Evolutionary conservation across 2,113 vertebrate species (phyloP).

Genomic region (Apodemus speciosus): DNA sequence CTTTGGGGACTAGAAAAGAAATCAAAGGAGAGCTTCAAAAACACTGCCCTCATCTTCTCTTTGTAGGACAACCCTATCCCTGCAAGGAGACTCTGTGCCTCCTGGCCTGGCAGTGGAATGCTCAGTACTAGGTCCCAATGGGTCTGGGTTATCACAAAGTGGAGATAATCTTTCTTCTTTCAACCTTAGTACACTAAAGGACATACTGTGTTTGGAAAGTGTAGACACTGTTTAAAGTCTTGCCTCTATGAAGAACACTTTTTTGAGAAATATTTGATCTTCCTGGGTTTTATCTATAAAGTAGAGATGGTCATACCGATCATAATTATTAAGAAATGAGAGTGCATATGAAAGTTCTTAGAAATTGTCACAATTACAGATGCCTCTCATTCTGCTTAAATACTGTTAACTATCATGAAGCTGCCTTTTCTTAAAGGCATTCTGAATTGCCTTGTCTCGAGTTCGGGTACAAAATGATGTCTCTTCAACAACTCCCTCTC

Average conservation of each 20-base stretch:
- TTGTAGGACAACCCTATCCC: background rate
- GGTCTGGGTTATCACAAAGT: constrained; percentile 26
- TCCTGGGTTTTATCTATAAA: constrained; percentile 34
- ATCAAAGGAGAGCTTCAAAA: constrained; percentile 9
- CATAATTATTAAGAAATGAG: constrained; percentile 39
- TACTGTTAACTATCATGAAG: constrained; percentile 8
- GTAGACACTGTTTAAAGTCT: constrained; percentile 22
- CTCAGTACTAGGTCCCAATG: background rate
- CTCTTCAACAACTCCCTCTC: background rate
- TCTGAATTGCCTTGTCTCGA: constrained; percentile 14
- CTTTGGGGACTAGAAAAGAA: constrained; percentile 17
- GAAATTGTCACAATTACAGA: constrained; percentile 6
- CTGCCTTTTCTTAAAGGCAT: constrained; percentile 28
- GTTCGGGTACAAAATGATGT: background rate
- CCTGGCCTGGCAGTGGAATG: background rate
- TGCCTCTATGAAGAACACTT: background rate
- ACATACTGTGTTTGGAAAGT: background rate
- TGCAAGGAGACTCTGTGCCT: background rate
- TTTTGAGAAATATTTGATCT: background rate
- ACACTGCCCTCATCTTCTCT: background rate
- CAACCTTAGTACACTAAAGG: background rate
- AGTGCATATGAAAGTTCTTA: background rate
- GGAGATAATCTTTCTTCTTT: constrained; percentile 38
- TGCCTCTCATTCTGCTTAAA: constrained; percentile 41
- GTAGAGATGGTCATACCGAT: background rate